Evolutionary conservation across 2,113 vertebrate genomes (phyloP).

Genomic region (Chascanopsetta lugubris): DNA sequence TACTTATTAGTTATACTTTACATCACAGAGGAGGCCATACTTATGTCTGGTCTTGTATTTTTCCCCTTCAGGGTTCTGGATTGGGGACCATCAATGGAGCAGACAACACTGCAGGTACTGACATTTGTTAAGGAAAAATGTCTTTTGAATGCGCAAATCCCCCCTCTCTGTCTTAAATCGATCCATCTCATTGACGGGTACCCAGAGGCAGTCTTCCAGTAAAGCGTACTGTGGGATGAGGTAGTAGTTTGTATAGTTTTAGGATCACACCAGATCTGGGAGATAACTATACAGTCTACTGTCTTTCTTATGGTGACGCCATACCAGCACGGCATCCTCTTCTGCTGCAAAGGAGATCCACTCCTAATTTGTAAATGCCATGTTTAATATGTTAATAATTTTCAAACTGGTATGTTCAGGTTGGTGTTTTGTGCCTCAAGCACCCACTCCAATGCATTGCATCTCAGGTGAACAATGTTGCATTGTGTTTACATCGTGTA

Average conservation of each 20-base stretch:
- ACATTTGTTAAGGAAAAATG: conserved; percentile 1
- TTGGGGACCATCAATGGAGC: conserved; percentile 82
- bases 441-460: neutral
- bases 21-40: neutral
- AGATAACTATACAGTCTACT: conserved; percentile 99
- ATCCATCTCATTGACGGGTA: conserved; percentile 17
- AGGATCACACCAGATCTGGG: conserved; percentile 98
- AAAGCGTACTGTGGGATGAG: conserved; percentile 89
- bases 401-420: neutral
- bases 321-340: conserved; percentile 50
- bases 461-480: conserved; percentile 10
- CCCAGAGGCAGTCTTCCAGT: conserved; percentile 27
- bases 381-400: too few species aligned
- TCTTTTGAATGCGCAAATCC: conserved; percentile 11
- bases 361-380: neutral
- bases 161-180: conserved; percentile 4
- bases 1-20: neutral
- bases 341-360: conserved; percentile 7
- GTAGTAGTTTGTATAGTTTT: conserved; percentile 99
- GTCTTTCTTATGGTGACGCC: conserved; percentile 90
- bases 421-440: conserved; percentile 7
- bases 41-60: conserved; percentile 20
- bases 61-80: conserved; percentile 81
- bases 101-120: conserved; percentile 87
- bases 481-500: neutral